These are phyloP conservation scores for Meteorus sp. DNA, from an alignment of 1,140 invertebrate species.

Conservation along the genomic window DNA sequence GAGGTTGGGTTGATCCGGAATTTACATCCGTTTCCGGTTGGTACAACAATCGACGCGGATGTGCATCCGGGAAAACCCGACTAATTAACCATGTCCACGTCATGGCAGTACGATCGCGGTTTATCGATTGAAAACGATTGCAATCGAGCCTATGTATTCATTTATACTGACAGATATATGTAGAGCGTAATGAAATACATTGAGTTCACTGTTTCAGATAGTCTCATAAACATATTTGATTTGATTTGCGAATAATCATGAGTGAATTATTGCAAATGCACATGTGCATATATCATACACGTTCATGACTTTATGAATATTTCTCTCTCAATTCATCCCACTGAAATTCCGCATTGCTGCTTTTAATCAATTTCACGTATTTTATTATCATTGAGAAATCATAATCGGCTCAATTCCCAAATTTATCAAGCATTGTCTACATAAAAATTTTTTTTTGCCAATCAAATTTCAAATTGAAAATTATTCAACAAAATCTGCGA, in stretches of 20 bases:
- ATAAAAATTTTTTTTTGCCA: no score
- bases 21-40: conserved; percentile 22
- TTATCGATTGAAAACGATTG: conserved; percentile 22
- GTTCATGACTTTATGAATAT: no score
- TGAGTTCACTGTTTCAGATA: neutral
- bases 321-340: no score
- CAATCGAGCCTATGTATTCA: neutral
- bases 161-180: neutral
- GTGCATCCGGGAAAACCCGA: conserved; percentile 25
- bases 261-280: conserved; percentile 11
- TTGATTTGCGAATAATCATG: conserved; percentile 17
- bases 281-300: neutral
- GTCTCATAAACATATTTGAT: conserved; percentile 19
- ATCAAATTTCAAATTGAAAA: no score
- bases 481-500: no score
- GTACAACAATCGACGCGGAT: conserved; percentile 12
- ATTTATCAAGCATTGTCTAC: no score
- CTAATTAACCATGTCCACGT: conserved; percentile 27
- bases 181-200: no score
- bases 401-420: no score
- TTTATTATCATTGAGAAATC: no score
- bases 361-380: no score
- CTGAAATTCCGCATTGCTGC: no score
- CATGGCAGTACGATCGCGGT: conserved; percentile 8
- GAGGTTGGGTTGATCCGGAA: conserved; percentile 13